Base-by-base conservation (phyloP, 2,888 invertebrate species). In the Myathropa florea region DNA sequence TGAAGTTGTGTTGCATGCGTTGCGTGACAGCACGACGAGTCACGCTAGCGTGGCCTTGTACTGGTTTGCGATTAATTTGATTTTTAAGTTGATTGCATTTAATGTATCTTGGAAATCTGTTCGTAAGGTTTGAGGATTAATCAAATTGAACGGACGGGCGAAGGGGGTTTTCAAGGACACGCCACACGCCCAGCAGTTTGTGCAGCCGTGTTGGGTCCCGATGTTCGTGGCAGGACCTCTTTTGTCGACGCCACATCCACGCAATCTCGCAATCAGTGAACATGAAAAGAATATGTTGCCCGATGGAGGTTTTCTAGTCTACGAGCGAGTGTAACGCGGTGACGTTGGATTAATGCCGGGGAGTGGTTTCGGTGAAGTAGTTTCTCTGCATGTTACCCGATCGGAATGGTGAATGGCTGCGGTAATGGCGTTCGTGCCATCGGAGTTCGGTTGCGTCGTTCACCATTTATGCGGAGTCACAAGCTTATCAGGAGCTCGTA, bases 11-110 rank as follows among this genome's bases (percentile, higher is more conserved):
- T 79, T 76, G 30, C 28, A 55, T 46, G 64, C 78, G 60, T 86
- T 82, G 85, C 82, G 82, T 86, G 85, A 86, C 85, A 70, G 78
- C 82, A 82, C 70, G 77, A 86, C 61, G 73, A 86, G 85, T 82
- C 85, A 86, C 85, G 85, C 85, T 65, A 86, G 55, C 68, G 24
- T 65, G 82, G 78, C 85, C 85, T 86, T 86, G 85, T 86, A 75
- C 81, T 75, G 75, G 57, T 64, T 82, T 64, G 36, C 72, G 79
- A 85, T 85, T 85, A 81, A 85, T 85, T 85, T 64, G 76, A 76
- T 85, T 85, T 78, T 80, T 53, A 73, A 72, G 75, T 77, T 85
- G 76, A 85, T 77, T 77, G 82, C 72, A 81, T 68, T 77, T 23
- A 82, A 71, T 61, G 36, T 64, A 55, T 65, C 30, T 30, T 53